Evolutionary conservation across 2,113 vertebrate genomes (phyloP), one percentile per base, ranked within the genome.

Genomic region (Nesogale talazaci): DNA sequence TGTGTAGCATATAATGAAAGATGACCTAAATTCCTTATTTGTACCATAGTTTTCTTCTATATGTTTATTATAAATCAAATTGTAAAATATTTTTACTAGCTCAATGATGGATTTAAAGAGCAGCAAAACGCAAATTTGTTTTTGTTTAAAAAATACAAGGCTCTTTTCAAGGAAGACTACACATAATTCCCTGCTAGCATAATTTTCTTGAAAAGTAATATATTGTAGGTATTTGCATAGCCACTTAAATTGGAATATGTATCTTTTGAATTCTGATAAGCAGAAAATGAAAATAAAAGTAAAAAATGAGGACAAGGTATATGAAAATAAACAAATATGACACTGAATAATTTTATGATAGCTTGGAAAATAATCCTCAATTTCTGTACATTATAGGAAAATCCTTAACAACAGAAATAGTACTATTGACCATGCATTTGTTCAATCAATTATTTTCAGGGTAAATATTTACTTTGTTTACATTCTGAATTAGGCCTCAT

Each of bases 51-150:
- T 85, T 87, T 86, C 22, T 4, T 84, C 65, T 80, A 83, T 83
- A 6, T n/a, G 72, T 61, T 46, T 89, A 83, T 84, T 95, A 65
- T 92, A 80, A 81, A 75, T 86, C 83, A 56, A 70, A 92, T 82
- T 63, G 61, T 80, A 6, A 89, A 89, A 79, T 89, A 3, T 4
- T 74, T 95, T 91, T 87, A 89, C 92, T 90, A 88, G 9, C 10
- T 46, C 27, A 79, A 70, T 15, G 56, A 74, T 85, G 12, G 0
- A 84, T 56, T 86, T 94, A 88, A 89, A 86, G 12, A 70, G 46
- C 46, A 52, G 14, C 46, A 52, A 46, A 52, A 52, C 14, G 46
- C 46, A 52, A 52, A 52, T 52, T 93, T 76, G 27, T 20, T 89
- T 93, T 76, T 86, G 17, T 83, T 89, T 77, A 88, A 83, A 23